Evolutionary conservation across 1,140 invertebrate genomes (phyloP), one percentile per base, ranked within the genome.

Genomic region (Halesus radiatus): DNA sequence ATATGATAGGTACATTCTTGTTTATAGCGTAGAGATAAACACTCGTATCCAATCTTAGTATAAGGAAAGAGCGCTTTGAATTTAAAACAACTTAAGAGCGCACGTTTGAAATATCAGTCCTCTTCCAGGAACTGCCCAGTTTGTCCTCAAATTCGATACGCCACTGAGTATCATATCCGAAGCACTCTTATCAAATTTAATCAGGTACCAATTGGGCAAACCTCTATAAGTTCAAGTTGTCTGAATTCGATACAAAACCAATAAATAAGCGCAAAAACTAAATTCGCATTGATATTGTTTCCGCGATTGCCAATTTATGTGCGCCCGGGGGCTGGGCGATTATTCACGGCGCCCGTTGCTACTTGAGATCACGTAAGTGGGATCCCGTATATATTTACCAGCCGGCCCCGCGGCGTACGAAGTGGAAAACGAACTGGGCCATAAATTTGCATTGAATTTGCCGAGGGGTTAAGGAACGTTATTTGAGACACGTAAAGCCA

Each of bases 361-460:
- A 56, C 54, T 20, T 56, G n/a, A 45, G 66, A 22, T 58, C 66
- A 37, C 23, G 53, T 54, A 29, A 66, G 22, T 26, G 32, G 54
- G 15, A 53, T 26, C 68, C 18, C 32, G 50, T 18, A 66, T 50
- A 80, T 75, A 56, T 50, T 64, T 75, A 64, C 58, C 70, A 54
- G 37, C 56, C 60, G 32, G 37, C 8, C 76, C 76, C 32, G 76
- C 29, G 18, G 37, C 60, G 37, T 53, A 6, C 53, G 66, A 23
- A 32, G 66, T 20, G 60, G 18, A 50, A 58, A 45, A 72, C 52
- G 37, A 45, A 45, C 37, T 13, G 37, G 32, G 15, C 78, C 15
- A 80, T 74, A 74, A 75, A 80, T 80, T 75, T 80, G 72, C 78
- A 80, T 75, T 52, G 37, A 45, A 72, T 75, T 75, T 75, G 37